Evolutionary conservation across 1,140 invertebrate genomes (phyloP).

Genomic region (Mycetomoellerius zeteki): DNA sequence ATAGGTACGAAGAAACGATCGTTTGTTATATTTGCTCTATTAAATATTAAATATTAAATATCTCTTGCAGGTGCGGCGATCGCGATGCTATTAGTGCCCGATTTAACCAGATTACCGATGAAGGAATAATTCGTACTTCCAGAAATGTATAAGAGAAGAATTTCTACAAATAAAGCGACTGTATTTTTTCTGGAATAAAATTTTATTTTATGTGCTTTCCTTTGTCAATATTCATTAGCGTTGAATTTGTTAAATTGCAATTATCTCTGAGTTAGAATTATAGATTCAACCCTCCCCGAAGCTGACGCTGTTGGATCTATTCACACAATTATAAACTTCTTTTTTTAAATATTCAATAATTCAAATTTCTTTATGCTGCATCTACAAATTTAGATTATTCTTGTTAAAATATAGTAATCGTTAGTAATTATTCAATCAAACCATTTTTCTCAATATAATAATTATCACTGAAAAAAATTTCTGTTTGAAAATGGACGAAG

Average conservation of each 20-base stretch:
- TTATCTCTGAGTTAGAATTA: neutral
- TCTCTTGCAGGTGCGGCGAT: slow-evolving; percentile 69
- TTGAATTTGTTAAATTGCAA: neutral
- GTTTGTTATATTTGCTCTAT: neutral
- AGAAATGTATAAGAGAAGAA: neutral
- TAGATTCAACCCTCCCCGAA: neutral
- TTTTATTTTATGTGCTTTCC: neutral
- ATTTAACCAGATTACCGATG: slow-evolving; percentile 74
- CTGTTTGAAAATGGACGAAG: too few species aligned
- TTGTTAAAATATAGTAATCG: too few species aligned
- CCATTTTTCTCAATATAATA: too few species aligned
- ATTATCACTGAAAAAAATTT: too few species aligned
- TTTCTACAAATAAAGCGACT: too few species aligned
- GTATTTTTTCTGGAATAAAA: slow-evolving; percentile 28
- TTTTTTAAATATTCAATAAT: too few species aligned
- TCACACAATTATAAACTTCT: too few species aligned
- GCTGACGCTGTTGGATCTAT: too few species aligned
- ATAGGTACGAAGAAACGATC: slow-evolving; percentile 68
- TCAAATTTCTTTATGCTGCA: too few species aligned
- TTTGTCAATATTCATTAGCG: neutral
- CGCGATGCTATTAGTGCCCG: slow-evolving; percentile 67
- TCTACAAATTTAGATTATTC: too few species aligned
- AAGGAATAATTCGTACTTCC: slow-evolving; percentile 62
- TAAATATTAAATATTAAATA: neutral
- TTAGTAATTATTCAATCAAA: too few species aligned